phyloP scores from a whole-genome alignment of 2,113 vertebrate genomes.

The Macquaria australasica region DNA sequence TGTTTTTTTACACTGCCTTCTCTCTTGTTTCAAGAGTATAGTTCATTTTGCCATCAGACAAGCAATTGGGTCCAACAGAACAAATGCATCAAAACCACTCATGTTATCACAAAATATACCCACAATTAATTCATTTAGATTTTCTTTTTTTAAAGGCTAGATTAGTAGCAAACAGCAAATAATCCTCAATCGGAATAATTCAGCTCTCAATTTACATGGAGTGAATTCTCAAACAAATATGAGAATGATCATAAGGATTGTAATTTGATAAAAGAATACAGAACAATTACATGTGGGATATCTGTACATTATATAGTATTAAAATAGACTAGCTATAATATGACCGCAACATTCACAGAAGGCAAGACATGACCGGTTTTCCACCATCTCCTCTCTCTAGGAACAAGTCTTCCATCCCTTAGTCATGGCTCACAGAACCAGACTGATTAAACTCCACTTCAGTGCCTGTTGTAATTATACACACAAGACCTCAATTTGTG shows the following conservation, averaged over 20 bases:
- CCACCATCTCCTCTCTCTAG: not conserved
- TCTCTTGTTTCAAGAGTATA: not conserved
- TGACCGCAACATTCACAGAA: conserved; percentile 7
- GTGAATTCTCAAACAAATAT: not conserved
- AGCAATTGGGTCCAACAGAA: not conserved
- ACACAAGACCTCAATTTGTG: conserved; percentile 72
- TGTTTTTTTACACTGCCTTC: not conserved
- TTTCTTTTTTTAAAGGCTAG: no score
- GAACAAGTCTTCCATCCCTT: conserved; percentile 37
- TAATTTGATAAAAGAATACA: not conserved
- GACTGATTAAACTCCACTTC: conserved; percentile 67
- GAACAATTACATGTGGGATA: not conserved
- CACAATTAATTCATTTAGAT: not conserved
- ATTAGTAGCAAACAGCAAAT: not conserved
- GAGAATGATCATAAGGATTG: not conserved
- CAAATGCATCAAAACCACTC: not conserved
- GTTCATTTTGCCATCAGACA: not conserved
- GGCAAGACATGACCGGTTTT: not conserved
- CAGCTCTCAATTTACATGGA: not conserved
- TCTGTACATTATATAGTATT: not conserved
- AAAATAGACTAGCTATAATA: not conserved
- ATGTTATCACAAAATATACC: not conserved
- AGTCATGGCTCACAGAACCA: conserved; percentile 52
- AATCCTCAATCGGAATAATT: not conserved
- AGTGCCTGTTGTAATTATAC: conserved; percentile 63